phyloP scores from a whole-genome alignment of 2,888 invertebrate genomes.

The Andrena fulva region DNA sequence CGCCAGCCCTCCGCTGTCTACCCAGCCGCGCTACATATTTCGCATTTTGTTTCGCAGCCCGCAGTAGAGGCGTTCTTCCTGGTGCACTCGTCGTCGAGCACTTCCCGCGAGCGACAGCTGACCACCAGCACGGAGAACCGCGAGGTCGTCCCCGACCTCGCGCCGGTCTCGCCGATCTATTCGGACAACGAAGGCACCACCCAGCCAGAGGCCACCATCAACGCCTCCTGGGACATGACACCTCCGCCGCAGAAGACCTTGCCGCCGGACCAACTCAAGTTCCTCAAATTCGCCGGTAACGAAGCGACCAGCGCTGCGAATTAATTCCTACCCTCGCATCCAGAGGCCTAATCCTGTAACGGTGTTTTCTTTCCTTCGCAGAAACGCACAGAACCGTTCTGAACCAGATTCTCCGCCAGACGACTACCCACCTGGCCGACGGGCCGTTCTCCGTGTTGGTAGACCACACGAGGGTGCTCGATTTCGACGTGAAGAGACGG shows the following conservation, averaged over 20 bases:
- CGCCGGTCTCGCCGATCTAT: slow-evolving; percentile 82
- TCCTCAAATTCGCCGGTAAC: slow-evolving; percentile 91
- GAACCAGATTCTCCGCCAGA: slow-evolving; percentile 95
- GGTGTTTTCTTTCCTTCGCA: slow-evolving; percentile 71
- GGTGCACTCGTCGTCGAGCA: slow-evolving; percentile 90
- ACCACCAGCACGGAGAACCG: slow-evolving; percentile 76
- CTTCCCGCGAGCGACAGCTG: slow-evolving; percentile 74
- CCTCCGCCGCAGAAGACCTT: slow-evolving; percentile 80
- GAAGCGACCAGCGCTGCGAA: no score
- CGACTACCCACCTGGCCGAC: slow-evolving; percentile 91
- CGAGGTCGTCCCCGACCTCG: slow-evolving; percentile 81
- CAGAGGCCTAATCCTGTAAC: no score
- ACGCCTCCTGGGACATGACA: slow-evolving; percentile 79
- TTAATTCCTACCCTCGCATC: no score
- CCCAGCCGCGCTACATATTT: no score
- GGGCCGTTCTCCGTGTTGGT: slow-evolving; percentile 95
- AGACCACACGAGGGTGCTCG: slow-evolving; percentile 94
- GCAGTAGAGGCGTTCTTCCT: slow-evolving; percentile 96
- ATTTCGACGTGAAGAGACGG: slow-evolving; percentile 95
- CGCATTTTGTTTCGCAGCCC: slow-evolving; percentile 85
- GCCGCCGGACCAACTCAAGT: slow-evolving; percentile 90
- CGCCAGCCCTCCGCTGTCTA: background rate
- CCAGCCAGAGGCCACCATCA: slow-evolving; percentile 73
- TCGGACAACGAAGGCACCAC: slow-evolving; percentile 79
- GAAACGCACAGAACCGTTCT: slow-evolving; percentile 95